These are phyloP conservation scores for Esox niger DNA, from an alignment of 2,113 vertebrate genomes.

Conservation along the genomic window DNA sequence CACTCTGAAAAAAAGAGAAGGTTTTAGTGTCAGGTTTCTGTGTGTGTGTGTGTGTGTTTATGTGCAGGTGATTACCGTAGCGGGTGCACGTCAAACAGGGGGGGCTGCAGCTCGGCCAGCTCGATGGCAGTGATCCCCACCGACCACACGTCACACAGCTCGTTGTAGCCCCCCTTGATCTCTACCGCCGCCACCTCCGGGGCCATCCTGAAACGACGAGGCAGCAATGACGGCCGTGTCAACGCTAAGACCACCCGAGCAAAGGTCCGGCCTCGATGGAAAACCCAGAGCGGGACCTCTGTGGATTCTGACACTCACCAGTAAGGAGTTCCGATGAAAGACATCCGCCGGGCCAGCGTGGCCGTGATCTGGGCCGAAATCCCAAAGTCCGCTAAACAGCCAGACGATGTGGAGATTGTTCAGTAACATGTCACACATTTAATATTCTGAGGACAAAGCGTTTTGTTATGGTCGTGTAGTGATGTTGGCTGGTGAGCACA, in stretches of 20 bases:
- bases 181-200: constrained; percentile 90
- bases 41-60: not conserved
- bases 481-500: not conserved
- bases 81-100: constrained; percentile 86
- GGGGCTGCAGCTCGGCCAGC: constrained; percentile 85
- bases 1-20: constrained; percentile 66
- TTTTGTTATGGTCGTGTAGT: not conserved
- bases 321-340: constrained; percentile 91
- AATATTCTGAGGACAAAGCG: no score
- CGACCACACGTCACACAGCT: constrained; percentile 89
- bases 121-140: constrained; percentile 92
- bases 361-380: constrained; percentile 90
- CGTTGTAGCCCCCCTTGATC: constrained; percentile 89
- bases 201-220: constrained; percentile 80
- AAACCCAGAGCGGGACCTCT: not conserved
- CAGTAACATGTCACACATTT: not conserved
- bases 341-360: constrained; percentile 85
- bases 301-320: constrained; percentile 70
- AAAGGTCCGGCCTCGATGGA: not conserved
- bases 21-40: not conserved
- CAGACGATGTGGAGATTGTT: not conserved
- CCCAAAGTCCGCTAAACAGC: constrained; percentile 83
- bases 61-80: constrained; percentile 77
- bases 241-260: not conserved
- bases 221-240: not conserved